phyloP scores from a whole-genome alignment of 2,113 vertebrate genomes.

The Lampris megalopsis region DNA sequence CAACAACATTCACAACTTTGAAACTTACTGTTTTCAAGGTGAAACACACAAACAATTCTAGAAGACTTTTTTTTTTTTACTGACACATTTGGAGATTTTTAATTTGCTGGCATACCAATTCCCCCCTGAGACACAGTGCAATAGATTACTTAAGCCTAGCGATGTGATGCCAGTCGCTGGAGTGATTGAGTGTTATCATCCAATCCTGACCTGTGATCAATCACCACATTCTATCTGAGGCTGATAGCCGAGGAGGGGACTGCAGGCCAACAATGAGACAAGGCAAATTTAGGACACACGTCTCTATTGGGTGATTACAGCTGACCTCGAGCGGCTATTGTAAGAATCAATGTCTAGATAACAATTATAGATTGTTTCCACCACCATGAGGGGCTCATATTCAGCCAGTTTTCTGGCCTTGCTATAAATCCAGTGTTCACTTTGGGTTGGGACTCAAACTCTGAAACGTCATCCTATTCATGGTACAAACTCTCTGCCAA shows the following conservation, averaged over 20 bases:
- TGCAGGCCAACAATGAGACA: constrained; percentile 44
- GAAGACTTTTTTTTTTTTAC: neutral
- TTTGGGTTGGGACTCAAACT: constrained; percentile 30
- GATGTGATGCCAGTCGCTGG: constrained; percentile 51
- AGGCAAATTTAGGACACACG: constrained; percentile 60
- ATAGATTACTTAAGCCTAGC: constrained; percentile 59
- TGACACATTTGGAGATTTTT: constrained; percentile 30
- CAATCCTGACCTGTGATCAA: constrained; percentile 61
- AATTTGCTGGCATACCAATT: constrained; percentile 35
- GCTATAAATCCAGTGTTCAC: constrained; percentile 33
- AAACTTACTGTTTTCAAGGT: constrained; percentile 36
- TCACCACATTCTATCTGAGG: constrained; percentile 66
- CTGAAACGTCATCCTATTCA: constrained; percentile 12
- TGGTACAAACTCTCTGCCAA: too few species aligned
- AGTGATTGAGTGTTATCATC: constrained; percentile 70
- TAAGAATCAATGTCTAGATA: constrained; percentile 70
- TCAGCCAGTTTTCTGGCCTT: constrained; percentile 28
- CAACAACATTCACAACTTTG: constrained; percentile 21
- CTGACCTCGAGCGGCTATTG: constrained; percentile 68
- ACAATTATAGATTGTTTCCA: constrained; percentile 59
- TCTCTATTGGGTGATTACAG: constrained; percentile 59
- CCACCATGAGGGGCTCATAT: constrained; percentile 32
- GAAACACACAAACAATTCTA: constrained; percentile 24
- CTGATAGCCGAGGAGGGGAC: constrained; percentile 49
- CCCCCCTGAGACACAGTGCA: constrained; percentile 39